These are phyloP conservation scores for Anodontia alba DNA, from an alignment of 2,888 invertebrate genomes.

Conservation along the genomic window DNA sequence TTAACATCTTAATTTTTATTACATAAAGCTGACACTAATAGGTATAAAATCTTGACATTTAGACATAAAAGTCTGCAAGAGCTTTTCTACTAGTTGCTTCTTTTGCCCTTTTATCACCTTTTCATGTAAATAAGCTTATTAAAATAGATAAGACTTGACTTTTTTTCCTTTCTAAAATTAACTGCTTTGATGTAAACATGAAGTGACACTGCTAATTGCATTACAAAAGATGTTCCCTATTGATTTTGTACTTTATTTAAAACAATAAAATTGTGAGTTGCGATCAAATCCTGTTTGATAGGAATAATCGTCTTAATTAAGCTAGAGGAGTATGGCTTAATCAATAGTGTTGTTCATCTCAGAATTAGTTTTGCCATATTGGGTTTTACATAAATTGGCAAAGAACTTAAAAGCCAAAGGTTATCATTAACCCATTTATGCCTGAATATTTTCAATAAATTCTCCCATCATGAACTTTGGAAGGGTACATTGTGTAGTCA, in stretches of 20 bases:
- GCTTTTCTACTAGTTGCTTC: neutral
- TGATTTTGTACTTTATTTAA: slow-evolving; percentile 18
- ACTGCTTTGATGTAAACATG: slow-evolving; percentile 1
- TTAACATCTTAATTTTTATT: too few relatives aligned
- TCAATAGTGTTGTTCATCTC: slow-evolving; percentile 7
- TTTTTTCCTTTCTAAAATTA: neutral
- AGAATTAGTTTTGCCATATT: slow-evolving; percentile 6
- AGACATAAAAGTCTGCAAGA: neutral
- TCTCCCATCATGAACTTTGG: too few relatives aligned
- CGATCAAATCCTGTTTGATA: slow-evolving; percentile 14
- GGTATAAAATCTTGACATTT: too few relatives aligned
- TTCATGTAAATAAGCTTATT: slow-evolving; percentile 10
- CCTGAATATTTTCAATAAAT: too few relatives aligned
- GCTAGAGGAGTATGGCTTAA: neutral
- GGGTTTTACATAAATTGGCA: neutral
- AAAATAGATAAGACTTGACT: neutral
- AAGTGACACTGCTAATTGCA: neutral
- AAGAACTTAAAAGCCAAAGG: neutral
- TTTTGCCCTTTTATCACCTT: neutral
- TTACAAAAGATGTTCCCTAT: slow-evolving; percentile 4
- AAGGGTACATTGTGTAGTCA: too few relatives aligned
- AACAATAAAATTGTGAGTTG: slow-evolving; percentile 20
- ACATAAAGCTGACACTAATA: too few relatives aligned
- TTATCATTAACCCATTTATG: neutral
- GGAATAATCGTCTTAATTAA: slow-evolving; percentile 17